These are phyloP conservation scores for Drosophila pseudotalamancana DNA, from an alignment of 2,888 invertebrate genomes.

Conservation along the genomic window DNA sequence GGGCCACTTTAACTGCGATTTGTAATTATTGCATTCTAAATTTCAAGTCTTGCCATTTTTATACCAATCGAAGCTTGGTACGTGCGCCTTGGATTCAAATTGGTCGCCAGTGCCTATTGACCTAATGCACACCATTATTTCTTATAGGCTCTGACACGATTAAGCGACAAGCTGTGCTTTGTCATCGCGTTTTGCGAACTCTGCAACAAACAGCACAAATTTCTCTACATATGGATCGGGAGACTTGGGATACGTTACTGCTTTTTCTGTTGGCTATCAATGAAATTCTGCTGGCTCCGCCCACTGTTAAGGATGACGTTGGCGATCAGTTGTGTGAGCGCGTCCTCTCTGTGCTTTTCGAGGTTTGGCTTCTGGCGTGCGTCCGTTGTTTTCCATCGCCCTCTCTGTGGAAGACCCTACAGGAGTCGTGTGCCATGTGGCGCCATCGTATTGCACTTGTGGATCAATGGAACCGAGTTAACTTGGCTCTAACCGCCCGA, in stretches of 20 bases:
- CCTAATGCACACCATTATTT: slow-evolving; percentile 23
- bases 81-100: slow-evolving; percentile 71
- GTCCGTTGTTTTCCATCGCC: slow-evolving; percentile 96
- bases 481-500: slow-evolving; percentile 93
- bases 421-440: slow-evolving; percentile 97
- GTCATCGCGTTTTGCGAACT: slow-evolving; percentile 94
- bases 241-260: slow-evolving; percentile 96
- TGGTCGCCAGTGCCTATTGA: neutral
- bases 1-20: neutral
- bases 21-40: slow-evolving; percentile 74
- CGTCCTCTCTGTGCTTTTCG: slow-evolving; percentile 96
- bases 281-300: slow-evolving; percentile 95
- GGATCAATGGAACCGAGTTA: slow-evolving; percentile 97
- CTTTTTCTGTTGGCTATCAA: slow-evolving; percentile 95
- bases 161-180: slow-evolving; percentile 96
- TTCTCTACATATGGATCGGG: slow-evolving; percentile 90
- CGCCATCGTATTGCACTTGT: slow-evolving; percentile 96
- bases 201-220: slow-evolving; percentile 92
- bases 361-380: slow-evolving; percentile 88
- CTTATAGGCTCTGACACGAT: slow-evolving; percentile 92
- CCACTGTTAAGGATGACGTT: slow-evolving; percentile 97
- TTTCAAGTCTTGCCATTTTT: slow-evolving; percentile 96
- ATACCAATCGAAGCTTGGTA: slow-evolving; percentile 93
- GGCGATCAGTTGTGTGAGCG: slow-evolving; percentile 97
- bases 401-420: slow-evolving; percentile 96